Evolutionary conservation across 1,140 invertebrate genomes (phyloP).

Genomic region (Radopholus similis): DNA sequence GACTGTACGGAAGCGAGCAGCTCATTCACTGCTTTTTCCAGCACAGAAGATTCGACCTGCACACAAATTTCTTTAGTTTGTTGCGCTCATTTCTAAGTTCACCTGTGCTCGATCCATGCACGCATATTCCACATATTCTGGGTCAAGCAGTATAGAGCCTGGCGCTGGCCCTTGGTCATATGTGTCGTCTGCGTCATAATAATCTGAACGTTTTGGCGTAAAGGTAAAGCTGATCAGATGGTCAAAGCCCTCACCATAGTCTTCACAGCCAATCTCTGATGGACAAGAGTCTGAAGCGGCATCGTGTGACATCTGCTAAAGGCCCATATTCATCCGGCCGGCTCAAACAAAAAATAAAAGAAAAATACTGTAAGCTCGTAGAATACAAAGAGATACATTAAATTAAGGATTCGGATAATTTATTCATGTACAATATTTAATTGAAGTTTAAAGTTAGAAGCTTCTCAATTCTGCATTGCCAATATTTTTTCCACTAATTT

Average conservation of each 20-base stretch:
- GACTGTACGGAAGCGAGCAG: slow-evolving; percentile 1
- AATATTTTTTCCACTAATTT: not conserved
- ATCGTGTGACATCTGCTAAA: not conserved
- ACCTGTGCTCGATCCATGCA: slow-evolving; percentile 26
- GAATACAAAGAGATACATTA: not conserved
- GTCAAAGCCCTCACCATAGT: not conserved
- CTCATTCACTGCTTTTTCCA: slow-evolving; percentile 10
- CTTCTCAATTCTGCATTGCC: not conserved
- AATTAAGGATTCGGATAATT: not conserved
- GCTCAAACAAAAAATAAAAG: not conserved
- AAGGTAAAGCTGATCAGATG: not conserved
- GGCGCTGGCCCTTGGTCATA: slow-evolving; percentile 18
- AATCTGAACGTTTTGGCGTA: slow-evolving; percentile 18
- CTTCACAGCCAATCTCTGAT: slow-evolving; percentile 15
- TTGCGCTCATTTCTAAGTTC: slow-evolving; percentile 2
- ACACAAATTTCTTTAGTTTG: not conserved
- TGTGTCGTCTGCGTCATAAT: slow-evolving; percentile 20
- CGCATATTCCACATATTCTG: slow-evolving; percentile 33
- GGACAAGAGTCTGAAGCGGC: slow-evolving; percentile 14
- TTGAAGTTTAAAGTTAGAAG: not conserved
- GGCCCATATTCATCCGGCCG: no score
- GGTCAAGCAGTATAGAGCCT: slow-evolving; percentile 25
- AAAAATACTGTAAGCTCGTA: not conserved
- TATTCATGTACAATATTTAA: not conserved
- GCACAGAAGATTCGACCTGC: not conserved